Evolutionary conservation across 2,113 vertebrate species (phyloP).

Genomic region (Gadus macrocephalus): DNA sequence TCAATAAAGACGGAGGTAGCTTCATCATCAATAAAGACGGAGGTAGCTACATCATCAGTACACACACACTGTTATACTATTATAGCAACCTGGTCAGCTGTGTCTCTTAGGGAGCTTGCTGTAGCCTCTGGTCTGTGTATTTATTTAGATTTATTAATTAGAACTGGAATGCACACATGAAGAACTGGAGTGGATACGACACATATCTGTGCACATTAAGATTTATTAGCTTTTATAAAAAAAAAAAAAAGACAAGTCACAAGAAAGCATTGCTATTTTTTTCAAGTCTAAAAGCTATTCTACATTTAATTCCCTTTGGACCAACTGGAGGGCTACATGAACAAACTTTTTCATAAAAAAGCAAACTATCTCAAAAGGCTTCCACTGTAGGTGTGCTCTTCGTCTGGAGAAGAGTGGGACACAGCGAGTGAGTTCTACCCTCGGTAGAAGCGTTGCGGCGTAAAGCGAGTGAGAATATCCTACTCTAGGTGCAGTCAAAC

Average conservation of each 20-base stretch:
- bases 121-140: neutral
- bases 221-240: conserved; percentile 57
- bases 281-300: conserved; percentile 54
- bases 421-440: conserved; percentile 19
- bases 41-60: too few relatives aligned
- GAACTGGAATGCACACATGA: conserved; percentile 5
- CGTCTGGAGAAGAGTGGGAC: neutral
- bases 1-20: too few relatives aligned
- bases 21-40: too few relatives aligned
- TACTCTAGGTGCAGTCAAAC: conserved; percentile 58
- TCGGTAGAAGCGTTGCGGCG: conserved; percentile 34
- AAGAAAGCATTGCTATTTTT: conserved; percentile 59
- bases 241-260: conserved; percentile 60
- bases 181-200: conserved; percentile 39
- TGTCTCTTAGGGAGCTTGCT: too few relatives aligned
- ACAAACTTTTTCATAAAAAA: conserved; percentile 37
- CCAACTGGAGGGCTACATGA: conserved; percentile 45
- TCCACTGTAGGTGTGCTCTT: neutral
- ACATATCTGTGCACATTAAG: conserved; percentile 33
- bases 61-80: too few relatives aligned
- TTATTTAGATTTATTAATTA: neutral
- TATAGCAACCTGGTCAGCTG: too few relatives aligned
- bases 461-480: conserved; percentile 47
- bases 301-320: conserved; percentile 48
- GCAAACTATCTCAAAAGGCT: conserved; percentile 30